Evolutionary conservation across 2,888 invertebrate genomes (phyloP).

Genomic region (Mylabris sibirica): DNA sequence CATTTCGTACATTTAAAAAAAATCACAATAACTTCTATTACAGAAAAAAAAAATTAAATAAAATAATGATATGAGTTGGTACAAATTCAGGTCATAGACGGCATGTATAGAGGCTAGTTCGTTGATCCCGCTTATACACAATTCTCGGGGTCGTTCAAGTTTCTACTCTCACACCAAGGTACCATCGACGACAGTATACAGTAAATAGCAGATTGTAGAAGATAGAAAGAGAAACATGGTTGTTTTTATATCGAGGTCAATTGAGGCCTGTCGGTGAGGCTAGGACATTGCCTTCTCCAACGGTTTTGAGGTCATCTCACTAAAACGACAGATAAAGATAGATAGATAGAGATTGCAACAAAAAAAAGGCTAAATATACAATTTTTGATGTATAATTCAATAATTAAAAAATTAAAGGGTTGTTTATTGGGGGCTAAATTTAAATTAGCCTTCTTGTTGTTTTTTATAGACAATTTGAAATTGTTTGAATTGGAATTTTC

Average conservation of each 20-base stretch:
- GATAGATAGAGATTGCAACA: neutral
- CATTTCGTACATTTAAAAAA: neutral
- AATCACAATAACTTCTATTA: too few species aligned
- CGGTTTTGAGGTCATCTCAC: conserved; percentile 60
- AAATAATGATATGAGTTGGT: conserved; percentile 6
- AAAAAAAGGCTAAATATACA: neutral
- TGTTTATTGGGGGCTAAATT: neutral
- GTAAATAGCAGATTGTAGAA: conserved; percentile 40
- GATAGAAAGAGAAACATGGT: conserved; percentile 17
- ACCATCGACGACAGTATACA: conserved; percentile 17
- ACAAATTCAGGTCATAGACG: conserved; percentile 52
- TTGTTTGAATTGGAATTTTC: neutral
- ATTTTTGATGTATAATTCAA: neutral
- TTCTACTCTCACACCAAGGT: conserved; percentile 47
- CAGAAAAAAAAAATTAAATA: too few species aligned
- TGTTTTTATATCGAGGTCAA: conserved; percentile 54
- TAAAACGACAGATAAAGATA: neutral
- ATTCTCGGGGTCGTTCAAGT: conserved; percentile 44
- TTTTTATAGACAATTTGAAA: neutral
- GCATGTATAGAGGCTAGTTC: conserved; percentile 51
- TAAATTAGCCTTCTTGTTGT: neutral
- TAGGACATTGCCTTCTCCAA: conserved; percentile 59
- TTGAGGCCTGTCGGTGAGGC: conserved; percentile 50
- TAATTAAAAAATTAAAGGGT: neutral
- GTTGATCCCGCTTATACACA: conserved; percentile 50